Evolutionary conservation across 2,113 vertebrate species (phyloP).

Genomic region (Camarhynchus parvulus): DNA sequence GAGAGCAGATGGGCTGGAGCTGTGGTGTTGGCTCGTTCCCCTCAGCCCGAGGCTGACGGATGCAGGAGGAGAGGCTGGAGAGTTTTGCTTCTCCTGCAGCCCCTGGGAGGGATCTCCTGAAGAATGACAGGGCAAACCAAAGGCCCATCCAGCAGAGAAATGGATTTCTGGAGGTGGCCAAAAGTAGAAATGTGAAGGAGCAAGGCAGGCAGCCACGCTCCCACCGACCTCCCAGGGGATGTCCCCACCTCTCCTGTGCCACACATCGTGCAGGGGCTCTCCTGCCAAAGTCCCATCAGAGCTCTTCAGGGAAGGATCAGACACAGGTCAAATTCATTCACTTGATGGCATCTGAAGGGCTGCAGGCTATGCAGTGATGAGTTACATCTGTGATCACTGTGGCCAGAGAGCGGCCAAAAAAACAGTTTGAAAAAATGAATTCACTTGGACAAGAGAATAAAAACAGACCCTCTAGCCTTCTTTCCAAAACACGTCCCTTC

Average conservation of each 20-base stretch:
- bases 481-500: background rate
- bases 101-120: background rate
- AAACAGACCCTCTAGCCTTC: background rate
- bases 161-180: background rate
- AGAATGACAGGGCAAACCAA: background rate
- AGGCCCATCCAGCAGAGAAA: accelerated
- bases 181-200: background rate
- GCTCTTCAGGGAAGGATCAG: background rate
- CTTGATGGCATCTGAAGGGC: background rate
- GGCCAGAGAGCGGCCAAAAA: background rate
- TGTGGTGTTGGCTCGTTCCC: background rate
- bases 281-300: background rate
- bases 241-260: background rate
- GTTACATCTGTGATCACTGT: background rate
- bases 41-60: background rate
- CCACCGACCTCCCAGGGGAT: background rate
- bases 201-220: accelerated
- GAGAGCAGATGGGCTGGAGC: background rate
- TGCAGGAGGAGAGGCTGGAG: background rate
- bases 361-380: background rate
- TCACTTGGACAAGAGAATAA: background rate
- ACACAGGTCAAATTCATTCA: background rate
- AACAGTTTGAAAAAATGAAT: background rate
- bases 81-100: background rate
- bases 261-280: background rate